Base-by-base conservation (phyloP, 2,888 invertebrate species). In the Brachylomia viminalis region DNA sequence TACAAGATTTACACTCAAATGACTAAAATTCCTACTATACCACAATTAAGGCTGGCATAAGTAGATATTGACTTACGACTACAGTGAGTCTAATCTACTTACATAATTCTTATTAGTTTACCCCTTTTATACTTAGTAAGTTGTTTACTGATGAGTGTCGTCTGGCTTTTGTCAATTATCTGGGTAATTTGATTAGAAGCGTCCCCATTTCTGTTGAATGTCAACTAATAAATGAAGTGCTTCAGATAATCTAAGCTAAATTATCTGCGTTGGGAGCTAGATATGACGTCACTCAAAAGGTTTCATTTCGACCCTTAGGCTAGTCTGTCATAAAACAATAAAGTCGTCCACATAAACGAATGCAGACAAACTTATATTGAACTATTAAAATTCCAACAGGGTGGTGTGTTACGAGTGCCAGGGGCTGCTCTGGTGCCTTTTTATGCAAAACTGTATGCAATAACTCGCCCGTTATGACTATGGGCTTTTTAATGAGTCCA, bases 391-490 rank as follows among this genome's bases (percentile, higher is more conserved):
- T 95, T 94, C 94, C 91, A 52, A 59, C 84, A 49, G 80, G 77
- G 84, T 77, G 82, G 62, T 75, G 61, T 59, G 77, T 70, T 74
- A 69, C 77, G 70, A 79, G 83, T 61, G 45, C 69, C 38, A 27
- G 75, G 77, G 81, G 77, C 79, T 71, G 45, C 69, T 76, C 38
- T 74, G 71, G 42, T 78, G 84, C 86, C 84, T 92, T 93, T 94
- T 95, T 95, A 95, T 95, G 95, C 95, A 94, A 95, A 95, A 94
- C 91, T 90, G 86, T 86, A 88, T 90, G 93, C 93, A 92, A 93
- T 95, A 95, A 93, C 92, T 90, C 89, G 83, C 80, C 79, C 78
- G 90, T 90, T 92, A 93, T 93, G 87, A 89, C 91, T 89, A 85
- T 85, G 87, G 90, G 90, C 84, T 89, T 91, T 91, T 92, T 94